These are phyloP conservation scores for Blomia tropicalis DNA, from an alignment of 2,888 invertebrate species.

Conservation along the genomic window DNA sequence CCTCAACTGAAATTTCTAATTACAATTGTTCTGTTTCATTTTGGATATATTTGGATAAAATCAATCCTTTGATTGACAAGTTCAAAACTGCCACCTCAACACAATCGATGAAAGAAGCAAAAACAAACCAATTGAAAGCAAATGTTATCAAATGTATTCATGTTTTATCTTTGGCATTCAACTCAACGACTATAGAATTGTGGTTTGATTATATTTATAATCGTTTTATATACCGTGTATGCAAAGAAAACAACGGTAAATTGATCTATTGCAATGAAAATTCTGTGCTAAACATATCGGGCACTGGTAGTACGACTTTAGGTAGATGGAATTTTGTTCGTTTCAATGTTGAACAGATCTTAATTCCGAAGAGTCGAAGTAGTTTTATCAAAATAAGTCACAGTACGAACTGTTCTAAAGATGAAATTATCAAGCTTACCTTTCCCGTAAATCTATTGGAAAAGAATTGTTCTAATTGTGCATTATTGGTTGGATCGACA, in stretches of 20 bases:
- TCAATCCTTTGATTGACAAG: not conserved
- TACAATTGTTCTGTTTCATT: not conserved
- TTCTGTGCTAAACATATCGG: not conserved
- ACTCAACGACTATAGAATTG: constrained; percentile 20
- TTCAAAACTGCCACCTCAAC: not conserved
- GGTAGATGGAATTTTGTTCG: constrained; percentile 13
- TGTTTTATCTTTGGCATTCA: constrained; percentile 18
- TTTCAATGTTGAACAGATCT: not conserved
- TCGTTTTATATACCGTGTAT: constrained; percentile 19
- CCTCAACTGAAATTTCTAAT: not conserved
- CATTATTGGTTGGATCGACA: not conserved
- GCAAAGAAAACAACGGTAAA: constrained; percentile 17
- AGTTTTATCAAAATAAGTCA: not conserved
- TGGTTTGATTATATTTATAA: constrained; percentile 21
- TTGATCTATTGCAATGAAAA: constrained; percentile 14
- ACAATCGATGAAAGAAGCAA: not conserved
- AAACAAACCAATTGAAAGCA: not conserved
- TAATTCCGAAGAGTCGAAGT: not conserved
- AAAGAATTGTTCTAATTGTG: not conserved
- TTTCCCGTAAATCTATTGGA: constrained; percentile 6
- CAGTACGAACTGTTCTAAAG: not conserved
- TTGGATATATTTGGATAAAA: constrained; percentile 20
- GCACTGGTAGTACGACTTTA: not conserved
- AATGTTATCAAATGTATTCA: not conserved
- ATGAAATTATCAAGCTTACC: constrained; percentile 14